Evolutionary conservation across 2,113 vertebrate genomes (phyloP).

Genomic region (Tetrao urogallus): DNA sequence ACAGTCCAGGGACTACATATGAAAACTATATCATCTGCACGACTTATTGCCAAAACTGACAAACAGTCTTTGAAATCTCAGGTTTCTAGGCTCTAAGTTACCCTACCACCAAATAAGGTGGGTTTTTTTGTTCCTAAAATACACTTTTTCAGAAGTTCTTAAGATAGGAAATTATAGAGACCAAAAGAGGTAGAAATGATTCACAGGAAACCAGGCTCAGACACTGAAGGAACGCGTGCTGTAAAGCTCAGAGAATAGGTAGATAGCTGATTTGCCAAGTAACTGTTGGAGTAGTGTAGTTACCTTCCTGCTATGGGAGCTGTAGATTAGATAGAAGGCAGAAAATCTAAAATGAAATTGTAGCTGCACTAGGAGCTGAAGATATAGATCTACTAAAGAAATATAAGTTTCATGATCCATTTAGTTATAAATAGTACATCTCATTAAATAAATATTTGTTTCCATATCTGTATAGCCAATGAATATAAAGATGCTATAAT

Average conservation of each 20-base stretch:
- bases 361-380: neutral
- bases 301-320: neutral
- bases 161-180: neutral
- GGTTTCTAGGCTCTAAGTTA: neutral
- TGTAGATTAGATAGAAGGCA: neutral
- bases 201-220: neutral
- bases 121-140: rapidly evolving
- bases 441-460: neutral
- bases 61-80: neutral
- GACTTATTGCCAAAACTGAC: neutral
- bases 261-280: neutral
- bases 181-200: neutral
- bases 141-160: neutral
- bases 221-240: neutral
- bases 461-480: neutral
- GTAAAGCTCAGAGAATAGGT: neutral
- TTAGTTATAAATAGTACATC: neutral
- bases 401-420: neutral
- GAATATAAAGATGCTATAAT: no score
- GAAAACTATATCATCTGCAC: neutral
- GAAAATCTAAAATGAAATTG: neutral
- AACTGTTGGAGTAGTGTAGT: neutral
- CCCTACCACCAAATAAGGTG: neutral
- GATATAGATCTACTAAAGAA: neutral
- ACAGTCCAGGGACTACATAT: neutral